Base-by-base conservation (phyloP, 2,888 invertebrate species). In the Ectobius pallidus region DNA sequence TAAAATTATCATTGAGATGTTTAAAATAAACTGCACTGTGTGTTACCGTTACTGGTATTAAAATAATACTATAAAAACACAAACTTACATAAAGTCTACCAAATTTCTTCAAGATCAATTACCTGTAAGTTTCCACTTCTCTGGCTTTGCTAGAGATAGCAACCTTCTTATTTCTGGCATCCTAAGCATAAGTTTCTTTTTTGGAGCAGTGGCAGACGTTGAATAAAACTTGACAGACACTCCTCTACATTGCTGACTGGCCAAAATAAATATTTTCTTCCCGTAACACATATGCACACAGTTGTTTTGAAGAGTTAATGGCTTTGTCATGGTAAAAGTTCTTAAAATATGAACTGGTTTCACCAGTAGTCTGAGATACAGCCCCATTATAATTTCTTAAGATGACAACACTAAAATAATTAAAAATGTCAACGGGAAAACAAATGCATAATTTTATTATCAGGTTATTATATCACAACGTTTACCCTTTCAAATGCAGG, bases 81-180 rank as follows among this genome's bases (percentile, higher is more conserved):
- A n/a, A n/a, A n/a, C n/a, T n/a, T n/a, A n/a, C n/a, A n/a, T n/a
- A n/a, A n/a, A n/a, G n/a, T n/a, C n/a, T n/a, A n/a, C n/a, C n/a
- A n/a, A n/a, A n/a, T n/a, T n/a, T n/a, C n/a, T n/a, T 34, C 34
- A 34, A 34, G 11, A 58, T 49, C 75, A n/a, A n/a, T 76, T 78
- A 88, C 88, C 86, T 77, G 86, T 82, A 74, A 89, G 81, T 73
- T 85, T 88, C 88, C 88, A 89, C 86, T 87, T 88, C 79, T 89
- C 89, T 42, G 89, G 89, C 78, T 85, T 87, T 14, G 89, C 89
- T 79, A 89, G 83, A 70, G 85, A 82, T 78, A 89, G 83, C 75
- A 89, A 81, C 76, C 89, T 82, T 77, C 82, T 85, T 62, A 88
- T 73, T 78, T 89, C 88, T 1, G 88, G 84, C 78, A 83, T 83